Conservation (phyloP, 37 sponge, comb jelly and placozoan species). For the Tethya wilhelma region DNA sequence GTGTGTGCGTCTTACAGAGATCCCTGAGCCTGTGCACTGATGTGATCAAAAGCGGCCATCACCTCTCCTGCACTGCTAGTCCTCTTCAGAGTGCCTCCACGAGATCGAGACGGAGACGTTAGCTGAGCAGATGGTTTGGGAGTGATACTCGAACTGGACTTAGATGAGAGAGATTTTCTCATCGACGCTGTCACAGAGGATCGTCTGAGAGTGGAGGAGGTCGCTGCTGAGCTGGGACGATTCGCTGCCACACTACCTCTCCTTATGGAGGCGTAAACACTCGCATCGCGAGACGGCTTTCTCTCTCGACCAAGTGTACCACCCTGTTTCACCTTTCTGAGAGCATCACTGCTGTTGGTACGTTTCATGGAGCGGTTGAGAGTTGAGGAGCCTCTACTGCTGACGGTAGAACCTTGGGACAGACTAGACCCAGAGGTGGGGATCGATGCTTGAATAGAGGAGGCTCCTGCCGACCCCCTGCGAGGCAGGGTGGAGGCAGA, state of each 20-base stretch:
- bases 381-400: not conserved
- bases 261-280: not conserved
- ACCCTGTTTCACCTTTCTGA: slow-evolving; percentile 13
- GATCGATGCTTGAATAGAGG: not conserved
- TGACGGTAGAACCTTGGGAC: not conserved
- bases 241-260: not conserved
- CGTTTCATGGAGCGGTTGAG: not conserved
- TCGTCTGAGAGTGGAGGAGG: not conserved
- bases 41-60: slow-evolving; percentile 40
- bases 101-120: too few relatives aligned
- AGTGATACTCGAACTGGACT: too few relatives aligned
- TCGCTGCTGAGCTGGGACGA: not conserved
- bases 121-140: not conserved
- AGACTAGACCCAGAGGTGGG: not conserved
- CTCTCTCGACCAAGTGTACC: slow-evolving; percentile 5
- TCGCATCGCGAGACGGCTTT: not conserved
- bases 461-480: too few relatives aligned
- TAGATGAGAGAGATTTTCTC: not conserved
- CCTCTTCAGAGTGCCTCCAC: slow-evolving; percentile 29
- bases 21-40: slow-evolving; percentile 45
- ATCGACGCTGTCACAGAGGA: not conserved
- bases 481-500: not conserved
- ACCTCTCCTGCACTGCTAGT: slow-evolving; percentile 16
- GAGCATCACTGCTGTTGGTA: too few relatives aligned
- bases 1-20: too few relatives aligned